phyloP scores from a whole-genome alignment of 1,140 invertebrate species.

The Brachionus plicatilis region DNA sequence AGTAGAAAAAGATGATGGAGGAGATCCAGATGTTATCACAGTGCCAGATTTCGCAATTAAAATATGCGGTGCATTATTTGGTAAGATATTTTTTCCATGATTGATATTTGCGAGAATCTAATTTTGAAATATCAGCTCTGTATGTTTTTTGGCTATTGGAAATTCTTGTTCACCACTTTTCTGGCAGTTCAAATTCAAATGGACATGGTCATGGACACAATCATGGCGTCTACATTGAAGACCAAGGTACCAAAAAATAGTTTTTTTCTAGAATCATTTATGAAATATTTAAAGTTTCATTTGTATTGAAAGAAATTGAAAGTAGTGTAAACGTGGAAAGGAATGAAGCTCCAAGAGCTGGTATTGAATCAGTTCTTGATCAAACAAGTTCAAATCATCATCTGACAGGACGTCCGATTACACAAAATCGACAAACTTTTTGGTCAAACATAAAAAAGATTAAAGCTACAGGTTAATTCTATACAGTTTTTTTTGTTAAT shows the following conservation, averaged over 20 bases:
- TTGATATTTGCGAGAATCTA: neutral
- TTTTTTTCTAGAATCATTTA: neutral
- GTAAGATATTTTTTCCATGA: neutral
- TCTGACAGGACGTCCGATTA: neutral
- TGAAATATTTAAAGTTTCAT: neutral
- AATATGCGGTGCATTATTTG: slow-evolving; percentile 7
- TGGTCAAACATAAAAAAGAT: neutral
- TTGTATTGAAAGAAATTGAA: neutral
- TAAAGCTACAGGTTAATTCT: slow-evolving; percentile 8
- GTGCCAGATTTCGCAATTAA: slow-evolving; percentile 23
- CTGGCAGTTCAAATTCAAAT: neutral
- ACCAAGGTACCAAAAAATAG: neutral
- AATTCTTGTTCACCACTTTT: slow-evolving; percentile 8
- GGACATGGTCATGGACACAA: slow-evolving; percentile 29
- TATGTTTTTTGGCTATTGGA: slow-evolving; percentile 14
- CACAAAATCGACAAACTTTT: neutral
- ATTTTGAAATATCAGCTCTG: neutral
- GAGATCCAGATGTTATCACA: neutral
- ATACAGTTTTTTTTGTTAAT: neutral
- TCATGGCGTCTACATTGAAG: neutral
- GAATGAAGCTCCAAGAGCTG: neutral
- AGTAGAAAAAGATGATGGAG: slow-evolving; percentile 25
- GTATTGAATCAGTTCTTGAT: neutral
- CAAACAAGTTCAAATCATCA: neutral
- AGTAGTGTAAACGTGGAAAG: neutral